These are phyloP conservation scores for Telmatherina bonti DNA, from an alignment of 2,797 vertebrate genomes.

Conservation along the genomic window DNA sequence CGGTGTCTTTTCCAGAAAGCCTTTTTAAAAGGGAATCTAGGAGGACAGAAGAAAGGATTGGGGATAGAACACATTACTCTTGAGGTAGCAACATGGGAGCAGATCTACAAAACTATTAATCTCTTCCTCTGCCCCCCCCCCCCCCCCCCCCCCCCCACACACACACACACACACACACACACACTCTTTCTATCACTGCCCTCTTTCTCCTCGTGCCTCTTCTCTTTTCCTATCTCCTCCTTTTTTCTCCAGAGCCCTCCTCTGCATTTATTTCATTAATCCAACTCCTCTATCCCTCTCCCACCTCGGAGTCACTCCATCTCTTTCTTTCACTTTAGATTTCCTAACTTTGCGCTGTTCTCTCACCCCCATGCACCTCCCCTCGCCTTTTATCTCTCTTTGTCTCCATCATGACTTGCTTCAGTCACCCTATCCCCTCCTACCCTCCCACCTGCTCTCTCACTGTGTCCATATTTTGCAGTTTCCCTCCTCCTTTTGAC, in stretches of 20 bases:
- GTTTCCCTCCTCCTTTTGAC: conserved; percentile 46
- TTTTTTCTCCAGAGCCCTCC: conserved; percentile 72
- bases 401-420: conserved; percentile 63
- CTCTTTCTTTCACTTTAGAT: conserved; percentile 73
- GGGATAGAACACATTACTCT: conserved; percentile 76
- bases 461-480: conserved; percentile 50
- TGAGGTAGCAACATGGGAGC: conserved; percentile 77
- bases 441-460: conserved; percentile 22
- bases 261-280: conserved; percentile 80
- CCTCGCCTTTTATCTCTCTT: conserved; percentile 62
- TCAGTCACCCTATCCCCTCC: conserved; percentile 40
- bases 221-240: conserved; percentile 59
- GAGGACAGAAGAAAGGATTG: conserved; percentile 74
- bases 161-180: too few relatives aligned
- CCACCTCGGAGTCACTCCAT: conserved; percentile 58
- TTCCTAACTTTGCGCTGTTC: conserved; percentile 43
- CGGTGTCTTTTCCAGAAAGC: conserved; percentile 64
- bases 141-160: conserved; percentile 47
- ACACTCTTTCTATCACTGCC: conserved; percentile 63
- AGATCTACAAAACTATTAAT: conserved; percentile 82
- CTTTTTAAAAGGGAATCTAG: conserved; percentile 70
- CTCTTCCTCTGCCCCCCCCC: conserved; percentile 58
- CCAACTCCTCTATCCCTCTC: conserved; percentile 67
- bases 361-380: conserved; percentile 24
- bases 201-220: conserved; percentile 57